Conservation (phyloP, 2,113 vertebrate species). For the Cnemophilus loriae region DNA sequence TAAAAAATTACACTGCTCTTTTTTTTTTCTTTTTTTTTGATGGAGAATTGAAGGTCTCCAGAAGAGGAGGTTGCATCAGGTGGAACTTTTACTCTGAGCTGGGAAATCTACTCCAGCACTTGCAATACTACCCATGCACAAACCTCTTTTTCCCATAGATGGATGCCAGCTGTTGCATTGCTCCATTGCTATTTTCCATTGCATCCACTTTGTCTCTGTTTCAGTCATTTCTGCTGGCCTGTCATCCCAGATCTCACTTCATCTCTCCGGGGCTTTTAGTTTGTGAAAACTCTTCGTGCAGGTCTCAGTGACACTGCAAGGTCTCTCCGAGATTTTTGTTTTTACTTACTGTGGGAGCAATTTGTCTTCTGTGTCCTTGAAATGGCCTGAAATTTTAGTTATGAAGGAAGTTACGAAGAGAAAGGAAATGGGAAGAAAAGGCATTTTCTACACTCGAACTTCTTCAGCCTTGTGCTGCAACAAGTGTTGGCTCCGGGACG, state of each 20-base stretch:
- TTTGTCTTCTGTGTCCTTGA: neutral
- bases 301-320: neutral
- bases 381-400: neutral
- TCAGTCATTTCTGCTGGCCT: neutral
- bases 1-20: neutral
- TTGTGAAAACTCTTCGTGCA: neutral
- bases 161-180: neutral
- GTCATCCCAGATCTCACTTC: neutral
- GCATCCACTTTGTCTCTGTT: neutral
- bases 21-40: neutral
- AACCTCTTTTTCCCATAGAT: neutral
- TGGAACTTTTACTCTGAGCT: neutral
- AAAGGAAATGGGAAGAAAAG: neutral
- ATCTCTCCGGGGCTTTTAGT: neutral
- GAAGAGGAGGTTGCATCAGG: neutral
- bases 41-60: neutral
- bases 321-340: neutral
- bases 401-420: neutral
- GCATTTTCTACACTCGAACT: neutral
- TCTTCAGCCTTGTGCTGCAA: neutral
- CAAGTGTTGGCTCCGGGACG: neutral
- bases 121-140: neutral
- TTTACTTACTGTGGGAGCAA: neutral
- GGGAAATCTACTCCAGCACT: neutral
- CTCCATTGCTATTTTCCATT: neutral